Evolutionary conservation across 2,797 vertebrate genomes (phyloP).

Genomic region (Rhincodon typus): DNA sequence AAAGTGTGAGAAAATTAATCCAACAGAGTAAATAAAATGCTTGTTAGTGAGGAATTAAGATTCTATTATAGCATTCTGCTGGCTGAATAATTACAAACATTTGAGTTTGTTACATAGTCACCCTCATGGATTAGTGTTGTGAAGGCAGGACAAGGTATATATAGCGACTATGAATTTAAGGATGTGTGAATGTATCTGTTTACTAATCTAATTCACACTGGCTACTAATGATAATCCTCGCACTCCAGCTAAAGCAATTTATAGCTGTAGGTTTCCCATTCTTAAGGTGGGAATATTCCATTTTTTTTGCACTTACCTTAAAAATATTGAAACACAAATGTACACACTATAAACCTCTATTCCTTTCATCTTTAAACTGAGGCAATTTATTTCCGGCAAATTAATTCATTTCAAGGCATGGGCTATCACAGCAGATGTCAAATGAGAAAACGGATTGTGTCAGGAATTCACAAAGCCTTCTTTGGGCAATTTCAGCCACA

Average conservation of each 20-base stretch:
- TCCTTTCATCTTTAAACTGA: not conserved
- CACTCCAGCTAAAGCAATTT: not conserved
- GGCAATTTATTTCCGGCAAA: not conserved
- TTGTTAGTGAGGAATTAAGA: not conserved
- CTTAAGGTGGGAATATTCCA: constrained; percentile 6
- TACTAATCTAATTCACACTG: not conserved
- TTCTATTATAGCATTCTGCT: not conserved
- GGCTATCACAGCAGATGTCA: no score
- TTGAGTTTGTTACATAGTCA: not conserved
- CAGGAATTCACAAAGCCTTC: not conserved
- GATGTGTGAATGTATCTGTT: no score
- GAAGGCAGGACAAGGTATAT: not conserved
- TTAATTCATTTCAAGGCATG: not conserved
- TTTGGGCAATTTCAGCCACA: not conserved
- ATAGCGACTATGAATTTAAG: not conserved
- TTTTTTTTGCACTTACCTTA: not conserved
- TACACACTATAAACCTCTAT: not conserved
- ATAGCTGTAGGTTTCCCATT: not conserved
- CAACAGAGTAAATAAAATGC: not conserved
- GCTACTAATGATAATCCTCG: not conserved
- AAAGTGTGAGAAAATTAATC: not conserved
- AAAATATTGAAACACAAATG: not conserved
- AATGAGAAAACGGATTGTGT: not conserved
- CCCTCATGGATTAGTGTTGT: not conserved
- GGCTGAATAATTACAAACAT: not conserved